These are phyloP conservation scores for Stigmatopora nigra DNA, from an alignment of 2,113 vertebrate species.

Conservation along the genomic window DNA sequence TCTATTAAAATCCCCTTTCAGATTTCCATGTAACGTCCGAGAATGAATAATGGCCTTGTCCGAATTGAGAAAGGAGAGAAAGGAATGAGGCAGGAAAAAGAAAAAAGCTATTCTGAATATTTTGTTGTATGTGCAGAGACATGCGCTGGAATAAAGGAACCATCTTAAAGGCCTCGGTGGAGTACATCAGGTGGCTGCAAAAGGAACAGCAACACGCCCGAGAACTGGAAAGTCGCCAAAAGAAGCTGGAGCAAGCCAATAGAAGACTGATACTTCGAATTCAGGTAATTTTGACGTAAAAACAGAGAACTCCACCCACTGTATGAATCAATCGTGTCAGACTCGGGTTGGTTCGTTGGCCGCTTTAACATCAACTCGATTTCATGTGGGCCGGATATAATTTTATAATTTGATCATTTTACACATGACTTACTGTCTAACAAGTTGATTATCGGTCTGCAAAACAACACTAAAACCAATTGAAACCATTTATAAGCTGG, in stretches of 20 bases:
- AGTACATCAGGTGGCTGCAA: slow-evolving; percentile 99
- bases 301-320: no score
- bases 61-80: slow-evolving; percentile 76
- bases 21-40: slow-evolving; percentile 89
- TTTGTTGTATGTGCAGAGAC: slow-evolving; percentile 75
- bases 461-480: no score
- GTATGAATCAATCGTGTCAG: no score
- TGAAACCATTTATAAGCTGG: no score
- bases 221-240: slow-evolving; percentile 92
- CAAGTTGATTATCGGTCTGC: no score
- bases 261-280: slow-evolving; percentile 87
- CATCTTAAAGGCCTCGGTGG: slow-evolving; percentile 98
- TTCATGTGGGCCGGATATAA: no score
- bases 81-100: slow-evolving; percentile 54
- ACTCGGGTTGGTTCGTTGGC: no score
- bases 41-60: slow-evolving; percentile 93
- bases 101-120: slow-evolving; percentile 76
- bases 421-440: no score
- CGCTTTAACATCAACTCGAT: no score
- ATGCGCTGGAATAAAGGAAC: slow-evolving; percentile 99
- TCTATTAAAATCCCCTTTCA: slow-evolving; percentile 99
- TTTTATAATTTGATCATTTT: no score
- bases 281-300: slow-evolving; percentile 73
- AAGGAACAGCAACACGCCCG: slow-evolving; percentile 94
- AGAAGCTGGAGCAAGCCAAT: slow-evolving; percentile 94